These are phyloP conservation scores for Nasonia longicornis DNA, from an alignment of 1,140 invertebrate species.

Conservation along the genomic window DNA sequence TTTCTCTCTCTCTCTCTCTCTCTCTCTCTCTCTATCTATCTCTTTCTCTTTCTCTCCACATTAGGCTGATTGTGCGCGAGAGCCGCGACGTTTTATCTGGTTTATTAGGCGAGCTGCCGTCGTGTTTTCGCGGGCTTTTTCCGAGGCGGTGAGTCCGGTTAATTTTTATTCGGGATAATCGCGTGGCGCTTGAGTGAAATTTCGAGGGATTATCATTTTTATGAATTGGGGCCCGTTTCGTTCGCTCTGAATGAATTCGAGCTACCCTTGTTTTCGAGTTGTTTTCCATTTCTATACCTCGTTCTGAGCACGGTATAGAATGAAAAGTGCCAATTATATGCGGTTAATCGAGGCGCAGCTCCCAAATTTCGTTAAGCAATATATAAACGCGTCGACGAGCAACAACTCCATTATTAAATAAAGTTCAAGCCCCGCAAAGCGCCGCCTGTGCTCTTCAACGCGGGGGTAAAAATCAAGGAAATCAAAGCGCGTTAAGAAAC, in stretches of 20 bases:
- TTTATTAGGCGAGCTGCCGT: conserved; percentile 16
- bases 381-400: neutral
- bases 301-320: neutral
- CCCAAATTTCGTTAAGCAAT: neutral
- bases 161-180: neutral
- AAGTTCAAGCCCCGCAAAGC: neutral
- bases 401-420: conserved; percentile 2
- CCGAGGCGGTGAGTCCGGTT: too few relatives aligned
- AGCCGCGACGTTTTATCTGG: conserved; percentile 19
- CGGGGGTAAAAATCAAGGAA: conserved; percentile 1
- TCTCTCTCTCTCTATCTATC: too few relatives aligned
- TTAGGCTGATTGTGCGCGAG: conserved; percentile 31
- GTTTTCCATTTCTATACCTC: neutral
- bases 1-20: too few relatives aligned
- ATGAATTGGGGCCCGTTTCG: neutral
- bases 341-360: neutral
- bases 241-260: too few relatives aligned
- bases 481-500: conserved; percentile 27
- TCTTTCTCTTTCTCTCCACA: neutral
- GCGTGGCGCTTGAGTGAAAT: too few relatives aligned
- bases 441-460: neutral
- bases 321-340: neutral
- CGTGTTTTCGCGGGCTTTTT: neutral
- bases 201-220: neutral
- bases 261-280: too few relatives aligned